phyloP scores from a whole-genome alignment of 64 coral and sea anemone genomes.

The Montipora capricornis region DNA sequence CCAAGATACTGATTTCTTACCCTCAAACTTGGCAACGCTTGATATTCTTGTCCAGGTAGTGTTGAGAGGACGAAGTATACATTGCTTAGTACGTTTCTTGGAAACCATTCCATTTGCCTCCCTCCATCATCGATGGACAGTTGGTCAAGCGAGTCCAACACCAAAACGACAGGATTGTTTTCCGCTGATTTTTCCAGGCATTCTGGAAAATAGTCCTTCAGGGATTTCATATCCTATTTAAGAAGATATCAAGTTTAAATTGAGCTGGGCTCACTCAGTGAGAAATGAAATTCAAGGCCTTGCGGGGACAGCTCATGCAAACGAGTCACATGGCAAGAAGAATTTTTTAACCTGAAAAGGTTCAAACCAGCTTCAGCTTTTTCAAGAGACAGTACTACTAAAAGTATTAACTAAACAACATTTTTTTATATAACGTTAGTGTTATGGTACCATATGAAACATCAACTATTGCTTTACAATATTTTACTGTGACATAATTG shows the following conservation, averaged over 20 bases:
- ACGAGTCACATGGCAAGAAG: too few relatives aligned
- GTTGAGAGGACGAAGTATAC: slow-evolving; percentile 79
- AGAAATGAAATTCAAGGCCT: too few relatives aligned
- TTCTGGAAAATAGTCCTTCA: slow-evolving; percentile 76
- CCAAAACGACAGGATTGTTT: slow-evolving; percentile 55
- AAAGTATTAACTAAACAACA: too few relatives aligned
- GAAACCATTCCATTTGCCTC: slow-evolving; percentile 74
- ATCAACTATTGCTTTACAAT: too few relatives aligned
- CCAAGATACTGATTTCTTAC: slow-evolving; percentile 22
- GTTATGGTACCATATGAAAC: too few relatives aligned
- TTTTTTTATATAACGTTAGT: too few relatives aligned
- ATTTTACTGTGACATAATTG: too few relatives aligned
- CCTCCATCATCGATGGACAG: slow-evolving; percentile 77
- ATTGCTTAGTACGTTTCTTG: slow-evolving; percentile 22
- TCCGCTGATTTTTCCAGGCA: slow-evolving; percentile 73
- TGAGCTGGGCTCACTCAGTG: neutral
- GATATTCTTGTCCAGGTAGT: slow-evolving; percentile 81
- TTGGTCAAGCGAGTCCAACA: slow-evolving; percentile 91
- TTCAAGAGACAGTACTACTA: too few relatives aligned
- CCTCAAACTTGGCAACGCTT: slow-evolving; percentile 76
- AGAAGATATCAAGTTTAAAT: neutral
- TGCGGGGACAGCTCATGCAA: too few relatives aligned
- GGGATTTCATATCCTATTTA: slow-evolving; percentile 77
- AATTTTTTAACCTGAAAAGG: too few relatives aligned
- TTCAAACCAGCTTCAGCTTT: too few relatives aligned